Evolutionary conservation across 2,888 invertebrate species (phyloP).

Genomic region (Cephus pygmeus): DNA sequence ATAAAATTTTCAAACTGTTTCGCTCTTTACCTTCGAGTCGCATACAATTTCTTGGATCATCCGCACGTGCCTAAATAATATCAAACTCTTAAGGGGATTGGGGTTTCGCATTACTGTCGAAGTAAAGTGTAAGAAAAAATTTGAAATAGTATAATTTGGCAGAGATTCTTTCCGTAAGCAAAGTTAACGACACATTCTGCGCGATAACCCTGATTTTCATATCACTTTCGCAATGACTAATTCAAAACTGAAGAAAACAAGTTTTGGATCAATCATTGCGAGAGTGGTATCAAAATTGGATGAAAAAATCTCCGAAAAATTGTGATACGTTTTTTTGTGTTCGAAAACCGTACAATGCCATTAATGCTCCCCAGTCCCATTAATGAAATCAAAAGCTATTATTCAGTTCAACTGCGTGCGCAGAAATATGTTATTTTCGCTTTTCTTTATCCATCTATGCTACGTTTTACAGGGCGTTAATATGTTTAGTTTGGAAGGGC

Average conservation of each 20-base stretch:
- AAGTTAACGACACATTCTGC: background rate
- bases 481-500: background rate
- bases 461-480: background rate
- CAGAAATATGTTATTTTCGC: background rate
- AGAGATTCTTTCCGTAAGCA: background rate
- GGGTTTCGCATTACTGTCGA: background rate
- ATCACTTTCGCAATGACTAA: background rate
- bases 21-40: background rate
- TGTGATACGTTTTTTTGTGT: background rate
- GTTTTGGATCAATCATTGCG: background rate
- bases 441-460: background rate
- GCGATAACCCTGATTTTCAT: background rate
- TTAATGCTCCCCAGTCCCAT: background rate
- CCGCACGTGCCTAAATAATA: constrained; percentile 1
- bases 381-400: background rate
- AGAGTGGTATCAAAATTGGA: background rate
- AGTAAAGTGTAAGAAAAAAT: background rate
- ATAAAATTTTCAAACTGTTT: background rate
- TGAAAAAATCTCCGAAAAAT: background rate
- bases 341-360: background rate
- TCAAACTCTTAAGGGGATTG: background rate
- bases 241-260: background rate
- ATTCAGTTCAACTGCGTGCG: background rate
- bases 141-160: background rate
- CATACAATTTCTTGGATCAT: background rate